Evolutionary conservation across 2,113 vertebrate species (phyloP).

Genomic region (Lutjanus erythropterus): DNA sequence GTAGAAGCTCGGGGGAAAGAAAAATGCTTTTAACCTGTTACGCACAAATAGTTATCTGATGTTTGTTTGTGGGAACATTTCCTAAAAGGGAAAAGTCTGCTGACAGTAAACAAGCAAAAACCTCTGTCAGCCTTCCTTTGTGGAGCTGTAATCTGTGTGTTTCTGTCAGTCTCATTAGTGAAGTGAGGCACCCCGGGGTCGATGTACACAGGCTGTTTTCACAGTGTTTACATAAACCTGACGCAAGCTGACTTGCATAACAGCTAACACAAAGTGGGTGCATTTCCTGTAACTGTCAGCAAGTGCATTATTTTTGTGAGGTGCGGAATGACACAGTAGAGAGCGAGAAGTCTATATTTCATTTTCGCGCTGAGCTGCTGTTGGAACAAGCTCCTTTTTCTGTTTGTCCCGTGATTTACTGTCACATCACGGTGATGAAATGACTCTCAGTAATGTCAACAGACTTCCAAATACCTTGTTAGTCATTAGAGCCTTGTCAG

Average conservation of each 20-base stretch:
- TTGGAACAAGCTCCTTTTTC: not conserved
- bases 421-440: not conserved
- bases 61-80: constrained; percentile 11
- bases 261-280: not conserved
- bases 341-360: not conserved
- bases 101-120: constrained; percentile 30
- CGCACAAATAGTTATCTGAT: not conserved
- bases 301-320: not conserved
- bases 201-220: constrained; percentile 40
- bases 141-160: constrained; percentile 43
- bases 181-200: constrained; percentile 17
- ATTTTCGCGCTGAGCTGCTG: not conserved
- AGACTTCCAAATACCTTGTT: not conserved
- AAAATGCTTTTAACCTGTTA: constrained; percentile 10
- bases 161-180: constrained; percentile 52
- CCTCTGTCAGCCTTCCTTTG: constrained; percentile 30
- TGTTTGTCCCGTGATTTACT: constrained; percentile 8
- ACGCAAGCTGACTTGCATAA: constrained; percentile 14
- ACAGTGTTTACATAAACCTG: constrained; percentile 59
- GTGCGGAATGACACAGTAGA: not conserved
- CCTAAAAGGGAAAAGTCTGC: constrained; percentile 18
- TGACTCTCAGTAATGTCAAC: not conserved
- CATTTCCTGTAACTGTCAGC: constrained; percentile 27
- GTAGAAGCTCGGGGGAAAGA: not conserved
- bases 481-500: not conserved